Conservation (phyloP, 2,113 vertebrate genomes). For the Garra rufa region DNA sequence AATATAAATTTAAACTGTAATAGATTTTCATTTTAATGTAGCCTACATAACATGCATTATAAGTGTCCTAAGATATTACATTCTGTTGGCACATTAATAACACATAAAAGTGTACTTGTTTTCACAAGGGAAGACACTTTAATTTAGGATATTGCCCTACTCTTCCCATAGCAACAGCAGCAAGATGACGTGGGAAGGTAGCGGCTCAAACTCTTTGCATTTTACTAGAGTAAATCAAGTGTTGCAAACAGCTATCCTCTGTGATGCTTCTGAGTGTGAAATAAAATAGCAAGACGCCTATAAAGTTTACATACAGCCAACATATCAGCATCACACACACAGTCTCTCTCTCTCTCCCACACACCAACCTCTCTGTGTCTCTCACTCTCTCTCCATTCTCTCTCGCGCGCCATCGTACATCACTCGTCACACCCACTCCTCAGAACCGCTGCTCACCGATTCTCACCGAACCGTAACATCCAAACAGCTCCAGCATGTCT, state of each 20-base stretch:
- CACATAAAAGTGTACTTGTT: neutral
- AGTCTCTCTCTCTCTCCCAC: neutral
- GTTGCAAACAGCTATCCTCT: neutral
- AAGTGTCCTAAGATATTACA: neutral
- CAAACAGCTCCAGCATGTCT: conserved; percentile 74
- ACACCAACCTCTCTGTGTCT: conserved; percentile 25
- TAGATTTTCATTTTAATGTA: neutral
- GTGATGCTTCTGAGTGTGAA: neutral
- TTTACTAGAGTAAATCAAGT: neutral
- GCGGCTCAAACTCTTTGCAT: neutral
- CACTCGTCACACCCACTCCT: conserved; percentile 1
- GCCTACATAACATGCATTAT: neutral
- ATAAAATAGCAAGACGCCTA: neutral
- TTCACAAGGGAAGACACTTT: neutral
- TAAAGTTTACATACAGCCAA: neutral
- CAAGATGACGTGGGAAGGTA: conserved; percentile 42
- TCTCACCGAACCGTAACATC: conserved; percentile 32
- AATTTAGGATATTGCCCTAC: neutral
- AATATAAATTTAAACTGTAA: neutral
- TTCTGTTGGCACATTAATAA: neutral
- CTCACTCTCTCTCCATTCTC: conserved; percentile 14
- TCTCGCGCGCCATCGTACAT: conserved; percentile 1
- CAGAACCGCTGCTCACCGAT: conserved; percentile 18
- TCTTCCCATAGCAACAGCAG: conserved; percentile 50
- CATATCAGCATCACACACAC: neutral